Evolutionary conservation across 2,888 invertebrate genomes (phyloP).

Genomic region (Flexamia atlantica): DNA sequence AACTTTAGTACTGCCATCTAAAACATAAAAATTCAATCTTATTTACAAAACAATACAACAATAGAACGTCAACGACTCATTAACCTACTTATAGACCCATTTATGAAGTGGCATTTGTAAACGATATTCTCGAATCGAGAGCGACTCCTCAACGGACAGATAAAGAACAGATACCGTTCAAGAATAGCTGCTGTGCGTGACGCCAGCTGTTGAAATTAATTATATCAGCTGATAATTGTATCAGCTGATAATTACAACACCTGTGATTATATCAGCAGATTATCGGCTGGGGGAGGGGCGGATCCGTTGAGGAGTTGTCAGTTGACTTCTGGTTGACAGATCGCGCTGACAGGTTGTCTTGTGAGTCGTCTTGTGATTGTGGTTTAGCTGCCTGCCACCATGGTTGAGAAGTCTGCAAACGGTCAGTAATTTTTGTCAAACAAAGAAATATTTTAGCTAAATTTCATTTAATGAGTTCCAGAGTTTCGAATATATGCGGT

Average conservation of each 20-base stretch:
- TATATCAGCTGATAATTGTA: slow-evolving; percentile 7
- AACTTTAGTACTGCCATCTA: too few species aligned
- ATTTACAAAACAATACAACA: too few species aligned
- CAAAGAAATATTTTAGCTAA: too few species aligned
- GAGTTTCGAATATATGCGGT: too few species aligned
- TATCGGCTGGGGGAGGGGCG: neutral
- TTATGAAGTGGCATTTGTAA: neutral
- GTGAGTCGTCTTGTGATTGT: neutral
- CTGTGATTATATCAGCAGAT: slow-evolving; percentile 9
- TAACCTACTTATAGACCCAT: neutral
- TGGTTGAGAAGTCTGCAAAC: slow-evolving; percentile 12
- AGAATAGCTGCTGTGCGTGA: slow-evolving; percentile 10
- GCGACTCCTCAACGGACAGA: neutral
- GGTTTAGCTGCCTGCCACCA: neutral
- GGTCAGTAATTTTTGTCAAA: neutral
- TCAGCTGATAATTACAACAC: slow-evolving; percentile 25
- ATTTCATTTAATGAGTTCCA: too few species aligned
- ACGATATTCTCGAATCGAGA: neutral
- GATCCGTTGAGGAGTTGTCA: neutral
- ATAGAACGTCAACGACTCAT: neutral
- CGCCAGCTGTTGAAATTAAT: neutral
- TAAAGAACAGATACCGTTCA: neutral
- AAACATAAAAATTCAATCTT: too few species aligned
- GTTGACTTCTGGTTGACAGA: neutral
- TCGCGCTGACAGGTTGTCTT: neutral